Evolutionary conservation across 2,113 vertebrate genomes (phyloP).

Genomic region (Petroica traversi): DNA sequence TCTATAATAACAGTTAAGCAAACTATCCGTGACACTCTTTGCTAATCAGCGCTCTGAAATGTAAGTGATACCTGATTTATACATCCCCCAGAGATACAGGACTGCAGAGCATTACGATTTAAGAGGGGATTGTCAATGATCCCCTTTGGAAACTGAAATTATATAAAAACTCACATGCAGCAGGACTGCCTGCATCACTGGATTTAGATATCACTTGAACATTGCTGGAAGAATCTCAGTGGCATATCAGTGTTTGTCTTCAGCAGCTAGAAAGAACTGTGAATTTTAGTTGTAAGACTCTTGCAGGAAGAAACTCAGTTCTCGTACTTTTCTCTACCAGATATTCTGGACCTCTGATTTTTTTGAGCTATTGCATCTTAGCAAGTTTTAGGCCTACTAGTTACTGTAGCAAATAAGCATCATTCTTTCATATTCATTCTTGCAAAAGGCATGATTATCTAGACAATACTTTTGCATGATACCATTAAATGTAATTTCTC

Average conservation of each 20-base stretch:
- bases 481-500: neutral
- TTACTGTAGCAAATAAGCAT: neutral
- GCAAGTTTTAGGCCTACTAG: neutral
- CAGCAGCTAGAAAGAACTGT: neutral
- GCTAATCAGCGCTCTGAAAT: neutral
- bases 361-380: neutral
- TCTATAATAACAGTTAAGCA: neutral
- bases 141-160: neutral
- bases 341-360: neutral
- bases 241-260: neutral
- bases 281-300: neutral
- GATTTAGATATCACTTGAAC: neutral
- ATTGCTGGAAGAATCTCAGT: neutral
- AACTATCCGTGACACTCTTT: neutral
- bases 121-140: neutral
- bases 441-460: neutral
- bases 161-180: neutral
- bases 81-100: neutral
- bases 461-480: neutral
- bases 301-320: neutral
- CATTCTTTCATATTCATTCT: neutral
- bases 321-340: neutral
- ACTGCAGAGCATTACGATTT: neutral
- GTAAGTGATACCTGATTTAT: neutral
- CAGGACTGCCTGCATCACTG: neutral